phyloP scores from a whole-genome alignment of 2,888 invertebrate genomes.

The Cyaniris semiargus region DNA sequence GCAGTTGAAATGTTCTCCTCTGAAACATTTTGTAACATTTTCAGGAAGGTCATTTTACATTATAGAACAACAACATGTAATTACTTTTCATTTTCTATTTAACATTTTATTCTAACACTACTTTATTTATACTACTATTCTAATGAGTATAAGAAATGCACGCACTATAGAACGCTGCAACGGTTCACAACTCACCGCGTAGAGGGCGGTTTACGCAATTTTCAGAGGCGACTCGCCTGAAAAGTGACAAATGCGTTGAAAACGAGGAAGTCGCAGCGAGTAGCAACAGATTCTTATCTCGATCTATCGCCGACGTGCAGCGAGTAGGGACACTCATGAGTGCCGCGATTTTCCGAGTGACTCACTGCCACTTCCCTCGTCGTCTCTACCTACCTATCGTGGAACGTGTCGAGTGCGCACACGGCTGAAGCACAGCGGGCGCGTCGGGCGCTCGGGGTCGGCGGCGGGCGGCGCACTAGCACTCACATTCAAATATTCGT shows the following conservation, averaged over 20 bases:
- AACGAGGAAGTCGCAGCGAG: not conserved
- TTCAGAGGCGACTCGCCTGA: slow-evolving; percentile 8
- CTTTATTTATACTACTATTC: not conserved
- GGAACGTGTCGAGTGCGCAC: slow-evolving; percentile 59
- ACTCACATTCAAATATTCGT: slow-evolving; percentile 78
- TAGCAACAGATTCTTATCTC: slow-evolving; percentile 8
- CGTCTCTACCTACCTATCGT: slow-evolving; percentile 68
- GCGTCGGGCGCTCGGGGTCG: slow-evolving; percentile 60
- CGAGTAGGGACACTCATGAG: slow-evolving; percentile 24
- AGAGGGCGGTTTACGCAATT: slow-evolving; percentile 20
- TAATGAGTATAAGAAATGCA: not conserved
- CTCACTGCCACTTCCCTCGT: slow-evolving; percentile 58
- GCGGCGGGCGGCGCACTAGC: slow-evolving; percentile 68
- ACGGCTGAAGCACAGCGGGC: slow-evolving; percentile 61
- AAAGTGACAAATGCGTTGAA: not conserved
- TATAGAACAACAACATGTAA: not conserved
- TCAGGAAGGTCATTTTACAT: slow-evolving; percentile 5
- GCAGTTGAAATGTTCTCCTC: not conserved
- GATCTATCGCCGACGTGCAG: not conserved
- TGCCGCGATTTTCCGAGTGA: slow-evolving; percentile 49
- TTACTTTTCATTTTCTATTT: too few relatives aligned
- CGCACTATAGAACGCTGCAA: not conserved
- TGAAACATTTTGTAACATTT: not conserved
- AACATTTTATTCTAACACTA: not conserved
- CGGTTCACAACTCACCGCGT: slow-evolving; percentile 1